phyloP scores from a whole-genome alignment of 2,888 invertebrate species.

The Sphecodes monilicornis region DNA sequence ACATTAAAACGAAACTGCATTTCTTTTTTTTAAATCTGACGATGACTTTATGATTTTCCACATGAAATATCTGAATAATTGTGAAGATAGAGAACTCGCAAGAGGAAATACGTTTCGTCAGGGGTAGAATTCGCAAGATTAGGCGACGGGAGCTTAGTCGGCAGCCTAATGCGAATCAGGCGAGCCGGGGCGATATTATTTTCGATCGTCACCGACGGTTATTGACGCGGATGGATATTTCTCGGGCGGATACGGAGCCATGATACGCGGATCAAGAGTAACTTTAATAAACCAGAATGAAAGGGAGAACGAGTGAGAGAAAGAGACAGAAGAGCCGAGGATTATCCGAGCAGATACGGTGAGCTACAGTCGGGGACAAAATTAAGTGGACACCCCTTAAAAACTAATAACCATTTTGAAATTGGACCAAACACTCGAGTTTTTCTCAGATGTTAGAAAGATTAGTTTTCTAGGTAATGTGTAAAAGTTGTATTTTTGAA shows the following conservation, averaged over 20 bases:
- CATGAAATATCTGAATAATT: not conserved
- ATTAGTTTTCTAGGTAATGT: too few relatives aligned
- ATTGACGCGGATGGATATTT: conserved; percentile 10
- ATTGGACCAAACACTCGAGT: too few relatives aligned
- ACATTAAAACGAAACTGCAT: too few relatives aligned
- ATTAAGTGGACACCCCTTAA: too few relatives aligned
- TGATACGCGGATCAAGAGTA: conserved; percentile 22
- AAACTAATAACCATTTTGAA: too few relatives aligned
- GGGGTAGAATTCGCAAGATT: not conserved
- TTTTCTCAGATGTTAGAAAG: too few relatives aligned
- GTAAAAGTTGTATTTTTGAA: too few relatives aligned
- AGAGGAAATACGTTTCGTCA: not conserved
- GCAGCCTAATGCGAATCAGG: not conserved
- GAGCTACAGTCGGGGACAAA: too few relatives aligned
- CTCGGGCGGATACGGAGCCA: conserved; percentile 18
- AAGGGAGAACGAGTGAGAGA: not conserved
- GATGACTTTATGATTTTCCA: not conserved
- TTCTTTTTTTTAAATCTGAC: too few relatives aligned
- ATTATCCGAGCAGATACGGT: not conserved
- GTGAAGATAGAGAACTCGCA: not conserved
- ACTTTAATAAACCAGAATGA: not conserved
- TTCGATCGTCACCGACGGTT: conserved; percentile 1
- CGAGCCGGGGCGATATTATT: conserved; percentile 7
- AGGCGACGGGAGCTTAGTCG: not conserved
- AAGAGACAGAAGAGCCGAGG: not conserved